These are phyloP conservation scores for Piaya cayana DNA, from an alignment of 2,113 vertebrate species.

Conservation along the genomic window DNA sequence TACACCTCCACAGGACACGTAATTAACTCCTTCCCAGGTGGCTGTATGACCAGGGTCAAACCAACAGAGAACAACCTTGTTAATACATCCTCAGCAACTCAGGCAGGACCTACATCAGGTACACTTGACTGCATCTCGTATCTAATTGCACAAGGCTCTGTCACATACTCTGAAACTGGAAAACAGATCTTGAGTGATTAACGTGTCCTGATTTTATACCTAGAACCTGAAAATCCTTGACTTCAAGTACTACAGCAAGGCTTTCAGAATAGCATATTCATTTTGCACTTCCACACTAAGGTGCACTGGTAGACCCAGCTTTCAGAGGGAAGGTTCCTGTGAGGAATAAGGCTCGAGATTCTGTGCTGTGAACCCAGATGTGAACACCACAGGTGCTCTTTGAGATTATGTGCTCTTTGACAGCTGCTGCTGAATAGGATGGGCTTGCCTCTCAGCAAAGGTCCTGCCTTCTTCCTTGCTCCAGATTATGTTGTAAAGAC, in stretches of 20 bases:
- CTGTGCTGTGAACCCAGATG: rapidly evolving
- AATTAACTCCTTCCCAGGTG: background rate
- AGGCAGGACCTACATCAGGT: background rate
- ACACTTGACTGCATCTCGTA: background rate
- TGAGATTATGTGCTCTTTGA: background rate
- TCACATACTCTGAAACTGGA: background rate
- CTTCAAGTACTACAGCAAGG: background rate
- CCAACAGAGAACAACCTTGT: background rate
- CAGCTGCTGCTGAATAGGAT: background rate
- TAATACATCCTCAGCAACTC: background rate
- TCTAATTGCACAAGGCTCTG: background rate
- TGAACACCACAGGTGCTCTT: background rate
- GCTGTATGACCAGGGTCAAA: background rate
- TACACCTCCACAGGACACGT: background rate
- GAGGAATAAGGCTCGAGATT: background rate
- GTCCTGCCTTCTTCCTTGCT: background rate
- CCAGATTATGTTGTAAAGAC: background rate
- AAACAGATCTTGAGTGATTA: background rate
- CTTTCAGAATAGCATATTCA: background rate
- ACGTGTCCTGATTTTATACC: background rate
- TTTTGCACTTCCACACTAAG: background rate
- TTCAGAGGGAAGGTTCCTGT: background rate
- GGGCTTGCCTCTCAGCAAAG: background rate
- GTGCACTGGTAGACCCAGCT: background rate
- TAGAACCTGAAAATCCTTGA: background rate